phyloP scores from a whole-genome alignment of 2,888 invertebrate genomes.

The Rhagonycha lutea region DNA sequence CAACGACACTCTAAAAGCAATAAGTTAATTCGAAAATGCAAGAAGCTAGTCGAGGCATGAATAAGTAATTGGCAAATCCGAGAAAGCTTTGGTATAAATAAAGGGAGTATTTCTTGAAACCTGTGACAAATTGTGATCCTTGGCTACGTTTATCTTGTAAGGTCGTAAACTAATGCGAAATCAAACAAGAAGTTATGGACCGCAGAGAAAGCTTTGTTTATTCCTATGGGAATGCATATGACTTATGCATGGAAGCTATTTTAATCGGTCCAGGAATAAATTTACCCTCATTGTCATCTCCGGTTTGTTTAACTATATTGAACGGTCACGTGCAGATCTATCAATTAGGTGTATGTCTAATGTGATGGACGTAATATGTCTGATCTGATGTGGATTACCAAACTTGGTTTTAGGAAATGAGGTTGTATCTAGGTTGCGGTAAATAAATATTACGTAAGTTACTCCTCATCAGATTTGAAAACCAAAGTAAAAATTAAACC shows the following conservation, averaged over 20 bases:
- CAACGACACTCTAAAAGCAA: slow-evolving; percentile 13
- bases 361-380: slow-evolving; percentile 45
- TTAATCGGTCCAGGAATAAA: slow-evolving; percentile 39
- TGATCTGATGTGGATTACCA: slow-evolving; percentile 32
- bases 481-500: not conserved
- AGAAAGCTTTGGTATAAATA: slow-evolving; percentile 6
- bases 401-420: slow-evolving; percentile 35
- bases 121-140: slow-evolving; percentile 9
- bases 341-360: slow-evolving; percentile 44
- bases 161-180: slow-evolving; percentile 30
- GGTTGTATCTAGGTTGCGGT: slow-evolving; percentile 13
- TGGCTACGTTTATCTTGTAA: slow-evolving; percentile 21
- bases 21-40: slow-evolving; percentile 20
- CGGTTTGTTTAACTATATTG: slow-evolving; percentile 44
- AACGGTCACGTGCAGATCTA: slow-evolving; percentile 43
- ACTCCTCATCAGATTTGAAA: not conserved
- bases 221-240: slow-evolving; percentile 16
- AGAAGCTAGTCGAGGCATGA: slow-evolving; percentile 12
- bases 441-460: not conserved
- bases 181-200: slow-evolving; percentile 36
- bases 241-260: slow-evolving; percentile 11
- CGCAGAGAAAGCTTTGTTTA: slow-evolving; percentile 12
- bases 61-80: slow-evolving; percentile 17
- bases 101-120: slow-evolving; percentile 5
- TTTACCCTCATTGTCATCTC: slow-evolving; percentile 43